Evolutionary conservation across 1,140 invertebrate genomes (phyloP).

Genomic region (Amyelois transitella): DNA sequence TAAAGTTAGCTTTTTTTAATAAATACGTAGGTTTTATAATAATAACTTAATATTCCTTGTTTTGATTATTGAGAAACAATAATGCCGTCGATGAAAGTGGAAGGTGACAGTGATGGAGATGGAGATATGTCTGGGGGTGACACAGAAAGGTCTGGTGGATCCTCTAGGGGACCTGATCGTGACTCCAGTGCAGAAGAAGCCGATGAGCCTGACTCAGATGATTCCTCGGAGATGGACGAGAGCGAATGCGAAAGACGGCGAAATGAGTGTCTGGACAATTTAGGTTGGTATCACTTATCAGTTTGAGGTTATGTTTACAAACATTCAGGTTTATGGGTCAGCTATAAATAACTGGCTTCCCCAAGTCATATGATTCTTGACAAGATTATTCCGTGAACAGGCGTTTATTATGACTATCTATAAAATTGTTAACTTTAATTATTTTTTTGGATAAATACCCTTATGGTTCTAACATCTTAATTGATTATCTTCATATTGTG

Average conservation of each 20-base stretch:
- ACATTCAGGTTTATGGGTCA: constrained; percentile 27
- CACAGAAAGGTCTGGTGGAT: constrained; percentile 77
- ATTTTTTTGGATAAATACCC: too few relatives aligned
- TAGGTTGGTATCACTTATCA: constrained; percentile 68
- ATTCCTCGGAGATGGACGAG: constrained; percentile 93
- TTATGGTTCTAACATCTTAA: too few relatives aligned
- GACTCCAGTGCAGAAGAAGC: constrained; percentile 83
- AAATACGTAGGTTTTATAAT: constrained; percentile 9
- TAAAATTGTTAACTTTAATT: too few relatives aligned
- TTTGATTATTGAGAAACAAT: constrained; percentile 6
- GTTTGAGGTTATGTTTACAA: constrained; percentile 71
- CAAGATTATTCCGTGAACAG: too few relatives aligned
- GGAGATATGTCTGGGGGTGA: constrained; percentile 78
- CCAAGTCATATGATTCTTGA: not conserved
- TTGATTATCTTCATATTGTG: too few relatives aligned
- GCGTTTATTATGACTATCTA: too few relatives aligned
- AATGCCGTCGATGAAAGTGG: constrained; percentile 76
- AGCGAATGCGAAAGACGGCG: constrained; percentile 90
- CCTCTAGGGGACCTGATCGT: constrained; percentile 76
- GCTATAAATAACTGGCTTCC: not conserved
- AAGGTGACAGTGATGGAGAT: constrained; percentile 75
- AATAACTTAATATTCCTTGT: not conserved
- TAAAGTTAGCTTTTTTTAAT: not conserved
- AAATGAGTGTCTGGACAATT: constrained; percentile 88
- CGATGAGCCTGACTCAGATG: constrained; percentile 84